Percentiles rank a stretch among this genome's conserved stretches.
phyloP scores from a whole-genome alignment of 1,140 invertebrate species.

The Conopomorpha cramerella region DNA sequence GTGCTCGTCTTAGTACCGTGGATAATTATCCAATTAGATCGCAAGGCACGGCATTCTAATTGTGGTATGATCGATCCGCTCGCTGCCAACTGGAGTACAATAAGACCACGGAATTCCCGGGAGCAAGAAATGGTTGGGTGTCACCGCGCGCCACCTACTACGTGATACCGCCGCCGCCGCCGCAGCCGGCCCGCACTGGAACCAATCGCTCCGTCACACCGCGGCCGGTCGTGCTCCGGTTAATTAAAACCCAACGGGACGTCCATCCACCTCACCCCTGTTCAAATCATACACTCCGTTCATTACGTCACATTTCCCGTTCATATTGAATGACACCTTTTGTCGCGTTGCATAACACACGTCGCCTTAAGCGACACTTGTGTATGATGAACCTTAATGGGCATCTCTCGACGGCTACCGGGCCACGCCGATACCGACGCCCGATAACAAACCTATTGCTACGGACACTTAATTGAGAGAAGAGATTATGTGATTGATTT shows the following conservation, averaged over 20 bases:
- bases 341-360: conserved; percentile 23
- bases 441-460: conserved; percentile 20
- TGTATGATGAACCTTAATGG: conserved; percentile 20
- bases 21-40: conserved; percentile 37
- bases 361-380: conserved; percentile 15
- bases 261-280: conserved; percentile 30
- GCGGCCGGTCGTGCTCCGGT: conserved; percentile 32
- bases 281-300: conserved; percentile 18
- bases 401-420: conserved; percentile 19
- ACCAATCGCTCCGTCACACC: conserved; percentile 47
- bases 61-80: conserved; percentile 18
- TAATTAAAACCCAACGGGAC: conserved; percentile 53
- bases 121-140: conserved; percentile 34
- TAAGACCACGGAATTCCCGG: conserved; percentile 29
- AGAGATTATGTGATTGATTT: conserved; percentile 14
- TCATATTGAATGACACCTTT: conserved; percentile 33
- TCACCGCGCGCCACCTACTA: conserved; percentile 37
- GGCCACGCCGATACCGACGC: conserved; percentile 16
- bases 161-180: conserved; percentile 18
- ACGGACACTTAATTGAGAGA: conserved; percentile 22
- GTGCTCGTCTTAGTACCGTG: conserved; percentile 24
- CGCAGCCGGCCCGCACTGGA: conserved; percentile 24
- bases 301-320: conserved; percentile 2
- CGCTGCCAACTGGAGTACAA: conserved; percentile 31
- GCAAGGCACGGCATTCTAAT: conserved; percentile 21